These are phyloP conservation scores for Belgica antarctica DNA, from an alignment of 2,888 invertebrate species.

Conservation along the genomic window DNA sequence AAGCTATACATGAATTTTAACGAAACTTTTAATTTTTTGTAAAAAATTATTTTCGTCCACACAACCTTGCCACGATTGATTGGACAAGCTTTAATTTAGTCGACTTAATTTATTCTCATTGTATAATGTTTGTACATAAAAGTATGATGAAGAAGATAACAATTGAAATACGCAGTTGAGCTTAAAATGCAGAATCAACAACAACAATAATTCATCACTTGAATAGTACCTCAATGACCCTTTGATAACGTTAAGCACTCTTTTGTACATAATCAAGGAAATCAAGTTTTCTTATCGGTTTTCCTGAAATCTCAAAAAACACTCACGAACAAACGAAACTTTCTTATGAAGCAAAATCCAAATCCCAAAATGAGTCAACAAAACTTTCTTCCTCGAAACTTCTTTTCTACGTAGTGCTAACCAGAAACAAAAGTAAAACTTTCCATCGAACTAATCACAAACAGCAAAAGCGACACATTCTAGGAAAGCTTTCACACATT, in stretches of 20 bases:
- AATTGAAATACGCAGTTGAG: background rate
- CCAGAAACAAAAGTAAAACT: background rate
- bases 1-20: background rate
- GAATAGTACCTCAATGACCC: conserved; percentile 2
- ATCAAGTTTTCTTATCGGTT: background rate
- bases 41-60: background rate
- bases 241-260: conserved; percentile 11
- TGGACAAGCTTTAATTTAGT: background rate
- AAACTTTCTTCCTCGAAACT: background rate
- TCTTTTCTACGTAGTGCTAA: background rate
- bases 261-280: background rate
- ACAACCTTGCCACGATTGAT: conserved; percentile 1
- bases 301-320: background rate
- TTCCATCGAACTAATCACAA: background rate
- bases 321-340: too few relatives aligned
- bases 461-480: too few relatives aligned
- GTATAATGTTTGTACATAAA: too few relatives aligned
- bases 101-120: background rate
- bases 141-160: too few relatives aligned
- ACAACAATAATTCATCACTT: conserved; percentile 13
- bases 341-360: background rate
- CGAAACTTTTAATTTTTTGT: conserved; percentile 6
- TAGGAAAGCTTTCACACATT: background rate
- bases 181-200: conserved; percentile 6
- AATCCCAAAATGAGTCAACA: background rate